phyloP scores from a whole-genome alignment of 2,797 vertebrate species.

The Aulostomus chinensis region DNA sequence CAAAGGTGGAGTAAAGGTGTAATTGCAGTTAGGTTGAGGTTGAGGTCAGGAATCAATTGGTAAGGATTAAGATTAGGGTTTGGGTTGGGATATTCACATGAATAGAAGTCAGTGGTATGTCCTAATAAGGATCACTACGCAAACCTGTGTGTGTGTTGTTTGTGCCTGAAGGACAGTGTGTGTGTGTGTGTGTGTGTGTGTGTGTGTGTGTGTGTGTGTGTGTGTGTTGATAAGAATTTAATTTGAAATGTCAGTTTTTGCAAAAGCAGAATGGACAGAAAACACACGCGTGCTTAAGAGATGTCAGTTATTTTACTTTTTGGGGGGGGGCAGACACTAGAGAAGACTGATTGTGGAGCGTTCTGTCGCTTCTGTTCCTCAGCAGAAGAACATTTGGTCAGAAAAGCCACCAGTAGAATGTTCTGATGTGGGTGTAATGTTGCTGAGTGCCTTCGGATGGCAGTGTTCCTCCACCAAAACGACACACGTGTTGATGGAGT shows the following conservation, averaged over 20 bases:
- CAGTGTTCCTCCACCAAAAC: conserved; percentile 54
- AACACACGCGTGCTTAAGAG: too few species aligned
- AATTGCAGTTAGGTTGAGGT: too few species aligned
- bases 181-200: conserved; percentile 1
- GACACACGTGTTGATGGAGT: background rate
- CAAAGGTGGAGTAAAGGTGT: too few species aligned
- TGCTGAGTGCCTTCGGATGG: conserved; percentile 44
- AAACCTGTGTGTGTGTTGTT: conserved; percentile 5
- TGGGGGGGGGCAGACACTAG: too few species aligned
- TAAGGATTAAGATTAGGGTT: too few species aligned
- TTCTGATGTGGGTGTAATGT: conserved; percentile 12
- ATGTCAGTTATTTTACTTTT: background rate
- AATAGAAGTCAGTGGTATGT: too few species aligned
- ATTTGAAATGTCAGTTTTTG: background rate
- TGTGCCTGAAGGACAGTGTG: background rate
- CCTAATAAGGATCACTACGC: too few species aligned
- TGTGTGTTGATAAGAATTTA: background rate
- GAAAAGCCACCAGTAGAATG: background rate
- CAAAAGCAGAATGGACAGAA: background rate
- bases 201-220: background rate
- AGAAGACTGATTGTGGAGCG: too few species aligned
- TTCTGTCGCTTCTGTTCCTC: too few species aligned
- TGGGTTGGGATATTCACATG: too few species aligned
- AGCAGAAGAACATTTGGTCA: too few species aligned
- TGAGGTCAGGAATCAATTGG: too few species aligned